Evolutionary conservation across 1,140 invertebrate genomes (phyloP).

Genomic region (Apis cerana): DNA sequence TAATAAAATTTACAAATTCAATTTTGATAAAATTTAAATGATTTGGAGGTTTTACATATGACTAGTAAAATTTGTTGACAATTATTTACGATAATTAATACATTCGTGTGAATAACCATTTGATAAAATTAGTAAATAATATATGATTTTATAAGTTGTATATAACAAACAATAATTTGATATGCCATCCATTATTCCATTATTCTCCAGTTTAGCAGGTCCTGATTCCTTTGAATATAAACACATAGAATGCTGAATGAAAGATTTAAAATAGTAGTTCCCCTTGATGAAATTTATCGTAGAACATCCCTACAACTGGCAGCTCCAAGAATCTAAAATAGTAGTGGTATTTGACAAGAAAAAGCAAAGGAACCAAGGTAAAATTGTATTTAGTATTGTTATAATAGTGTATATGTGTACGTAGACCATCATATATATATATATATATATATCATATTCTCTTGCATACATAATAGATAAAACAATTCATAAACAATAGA

Average conservation of each 20-base stretch:
- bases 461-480: slow-evolving; percentile 58
- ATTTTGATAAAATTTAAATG: slow-evolving; percentile 17
- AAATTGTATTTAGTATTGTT: slow-evolving; percentile 64
- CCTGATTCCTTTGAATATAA: slow-evolving; percentile 57
- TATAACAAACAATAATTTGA: slow-evolving; percentile 47
- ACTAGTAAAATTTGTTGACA: slow-evolving; percentile 44
- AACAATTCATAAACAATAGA: slow-evolving; percentile 58
- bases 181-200: slow-evolving; percentile 56
- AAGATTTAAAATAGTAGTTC: slow-evolving; percentile 54
- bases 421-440: slow-evolving; percentile 55
- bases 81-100: slow-evolving; percentile 35
- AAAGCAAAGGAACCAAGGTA: slow-evolving; percentile 63
- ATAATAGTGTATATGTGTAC: slow-evolving; percentile 60
- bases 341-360: slow-evolving; percentile 64
- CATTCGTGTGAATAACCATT: slow-evolving; percentile 29
- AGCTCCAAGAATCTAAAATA: slow-evolving; percentile 67
- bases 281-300: slow-evolving; percentile 47
- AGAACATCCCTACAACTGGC: slow-evolving; percentile 60
- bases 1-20: not conserved
- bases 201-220: slow-evolving; percentile 56
- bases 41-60: slow-evolving; percentile 39
- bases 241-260: slow-evolving; percentile 62
- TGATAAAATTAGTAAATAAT: slow-evolving; percentile 45
- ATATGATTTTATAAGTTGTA: slow-evolving; percentile 38
- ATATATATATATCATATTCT: slow-evolving; percentile 52